A percentile compares a stretch with the other conserved stretches of the same genome.
Evolutionary conservation across 2,113 vertebrate species (phyloP).

Genomic region (Hemicordylus capensis): DNA sequence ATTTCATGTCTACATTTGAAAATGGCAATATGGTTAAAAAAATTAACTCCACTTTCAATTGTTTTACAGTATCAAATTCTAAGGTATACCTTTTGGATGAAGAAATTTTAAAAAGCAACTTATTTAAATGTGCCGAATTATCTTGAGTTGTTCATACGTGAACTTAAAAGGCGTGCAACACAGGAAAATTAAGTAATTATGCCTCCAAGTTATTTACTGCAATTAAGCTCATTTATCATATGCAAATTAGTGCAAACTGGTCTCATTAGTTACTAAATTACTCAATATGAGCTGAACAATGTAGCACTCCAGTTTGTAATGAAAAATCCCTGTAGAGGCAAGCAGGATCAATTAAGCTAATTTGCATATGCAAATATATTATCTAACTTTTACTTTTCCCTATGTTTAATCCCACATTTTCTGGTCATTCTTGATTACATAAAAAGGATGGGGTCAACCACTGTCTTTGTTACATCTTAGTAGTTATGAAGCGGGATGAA

Average conservation of each 20-base stretch:
- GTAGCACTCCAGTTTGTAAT: slow-evolving; percentile 91
- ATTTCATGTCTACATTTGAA: slow-evolving; percentile 41
- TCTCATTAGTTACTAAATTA: slow-evolving; percentile 92
- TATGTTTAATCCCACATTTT: slow-evolving; percentile 86
- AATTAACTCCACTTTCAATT: slow-evolving; percentile 70
- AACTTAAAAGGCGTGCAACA: slow-evolving; percentile 90
- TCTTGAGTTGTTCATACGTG: slow-evolving; percentile 87
- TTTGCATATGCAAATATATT: slow-evolving; percentile 89
- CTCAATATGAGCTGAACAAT: slow-evolving; percentile 91
- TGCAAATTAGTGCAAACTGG: slow-evolving; percentile 91
- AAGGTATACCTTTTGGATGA: slow-evolving; percentile 78
- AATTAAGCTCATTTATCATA: slow-evolving; percentile 92
- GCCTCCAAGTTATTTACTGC: slow-evolving; percentile 91
- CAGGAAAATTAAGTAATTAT: slow-evolving; percentile 91
- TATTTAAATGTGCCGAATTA: slow-evolving; percentile 88
- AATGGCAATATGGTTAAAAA: slow-evolving; percentile 55
- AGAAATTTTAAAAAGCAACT: slow-evolving; percentile 82
- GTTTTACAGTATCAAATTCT: slow-evolving; percentile 73
- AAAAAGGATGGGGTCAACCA: slow-evolving; percentile 70
- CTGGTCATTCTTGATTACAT: slow-evolving; percentile 77
- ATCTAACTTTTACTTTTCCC: slow-evolving; percentile 85
- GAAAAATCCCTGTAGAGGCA: slow-evolving; percentile 91
- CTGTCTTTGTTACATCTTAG: slow-evolving; percentile 58
- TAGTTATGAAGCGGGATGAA: slow-evolving; percentile 38
- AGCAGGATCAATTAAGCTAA: slow-evolving; percentile 90